phyloP scores from a whole-genome alignment of 2,113 vertebrate genomes.

The Setophaga petechia region DNA sequence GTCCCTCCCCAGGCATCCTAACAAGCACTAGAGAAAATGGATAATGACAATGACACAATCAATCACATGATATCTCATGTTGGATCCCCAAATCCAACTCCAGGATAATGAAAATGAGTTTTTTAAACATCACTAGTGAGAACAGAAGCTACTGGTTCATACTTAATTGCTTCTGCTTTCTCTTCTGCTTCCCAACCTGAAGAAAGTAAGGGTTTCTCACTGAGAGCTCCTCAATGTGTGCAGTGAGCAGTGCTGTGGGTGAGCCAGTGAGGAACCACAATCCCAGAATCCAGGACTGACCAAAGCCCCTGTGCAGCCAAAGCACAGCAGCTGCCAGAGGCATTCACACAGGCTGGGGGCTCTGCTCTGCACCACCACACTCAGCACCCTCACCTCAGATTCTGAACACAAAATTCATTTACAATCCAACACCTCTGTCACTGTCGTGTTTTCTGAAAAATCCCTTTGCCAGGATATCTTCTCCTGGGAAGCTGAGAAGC shows the following conservation, averaged over 20 bases:
- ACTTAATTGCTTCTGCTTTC: background rate
- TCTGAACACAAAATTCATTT: background rate
- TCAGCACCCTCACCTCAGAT: background rate
- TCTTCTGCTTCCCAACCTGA: background rate
- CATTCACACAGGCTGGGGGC: background rate
- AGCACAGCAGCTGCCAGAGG: background rate
- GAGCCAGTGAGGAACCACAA: background rate
- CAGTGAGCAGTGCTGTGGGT: background rate
- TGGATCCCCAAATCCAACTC: background rate
- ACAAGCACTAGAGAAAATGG: background rate
- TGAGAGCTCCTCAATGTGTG: background rate
- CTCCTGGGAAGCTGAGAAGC: too few relatives aligned
- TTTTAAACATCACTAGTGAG: background rate
- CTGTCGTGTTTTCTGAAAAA: too few relatives aligned
- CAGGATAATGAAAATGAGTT: background rate
- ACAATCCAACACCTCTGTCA: background rate
- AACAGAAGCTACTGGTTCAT: background rate
- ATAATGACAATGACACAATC: background rate
- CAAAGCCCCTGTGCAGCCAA: background rate
- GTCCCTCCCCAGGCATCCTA: background rate
- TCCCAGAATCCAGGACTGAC: background rate
- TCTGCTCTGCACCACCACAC: background rate
- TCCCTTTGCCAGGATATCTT: too few relatives aligned
- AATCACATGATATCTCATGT: background rate
- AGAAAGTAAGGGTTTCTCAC: background rate